Evolutionary conservation across 2,113 vertebrate species (phyloP).

Genomic region (Pluvianellus socialis): DNA sequence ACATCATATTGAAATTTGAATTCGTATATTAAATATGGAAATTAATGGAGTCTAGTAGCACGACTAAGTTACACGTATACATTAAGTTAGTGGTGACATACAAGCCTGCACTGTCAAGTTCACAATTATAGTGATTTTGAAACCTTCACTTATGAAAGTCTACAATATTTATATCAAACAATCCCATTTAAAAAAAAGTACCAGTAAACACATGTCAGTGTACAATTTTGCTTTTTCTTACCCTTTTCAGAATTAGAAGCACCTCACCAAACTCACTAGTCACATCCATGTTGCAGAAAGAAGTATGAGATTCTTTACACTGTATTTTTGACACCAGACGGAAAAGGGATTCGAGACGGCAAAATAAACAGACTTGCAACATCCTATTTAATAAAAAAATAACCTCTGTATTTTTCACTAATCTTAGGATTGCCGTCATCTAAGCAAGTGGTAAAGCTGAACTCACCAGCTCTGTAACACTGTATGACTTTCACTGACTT

Average conservation of each 20-base stretch:
- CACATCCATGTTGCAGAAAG: background rate
- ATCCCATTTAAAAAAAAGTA: background rate
- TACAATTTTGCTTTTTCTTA: background rate
- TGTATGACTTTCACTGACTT: background rate
- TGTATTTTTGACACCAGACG: background rate
- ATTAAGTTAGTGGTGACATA: background rate
- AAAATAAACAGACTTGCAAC: background rate
- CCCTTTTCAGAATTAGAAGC: background rate
- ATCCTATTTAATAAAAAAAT: background rate
- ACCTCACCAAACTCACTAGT: background rate
- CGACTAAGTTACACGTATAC: background rate
- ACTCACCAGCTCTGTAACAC: background rate
- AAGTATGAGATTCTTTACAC: background rate
- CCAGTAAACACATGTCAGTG: background rate
- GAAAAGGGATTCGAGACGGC: background rate
- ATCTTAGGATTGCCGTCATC: background rate
- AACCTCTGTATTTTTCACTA: background rate
- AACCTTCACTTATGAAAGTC: background rate
- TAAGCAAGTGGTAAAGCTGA: background rate
- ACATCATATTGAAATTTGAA: background rate
- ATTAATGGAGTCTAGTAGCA: background rate
- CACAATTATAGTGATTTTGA: background rate
- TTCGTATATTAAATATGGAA: background rate
- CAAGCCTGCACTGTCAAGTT: background rate
- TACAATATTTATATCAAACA: background rate